Conservation (phyloP, 2,113 vertebrate species). For the Motacilla alba region DNA sequence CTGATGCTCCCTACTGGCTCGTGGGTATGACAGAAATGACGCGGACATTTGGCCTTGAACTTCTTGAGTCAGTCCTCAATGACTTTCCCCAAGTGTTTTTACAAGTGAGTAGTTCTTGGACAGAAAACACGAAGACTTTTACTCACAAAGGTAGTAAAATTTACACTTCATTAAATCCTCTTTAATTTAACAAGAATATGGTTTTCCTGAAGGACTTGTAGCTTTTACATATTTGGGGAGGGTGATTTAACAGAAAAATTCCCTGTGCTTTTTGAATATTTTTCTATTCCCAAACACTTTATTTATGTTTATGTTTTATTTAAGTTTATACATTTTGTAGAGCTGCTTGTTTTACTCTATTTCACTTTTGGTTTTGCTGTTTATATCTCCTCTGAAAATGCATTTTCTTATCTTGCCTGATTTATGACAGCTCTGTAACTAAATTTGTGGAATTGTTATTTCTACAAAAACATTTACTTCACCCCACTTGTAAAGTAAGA, state of each 20-base stretch:
- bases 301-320: background rate
- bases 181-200: background rate
- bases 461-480: background rate
- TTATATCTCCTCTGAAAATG: background rate
- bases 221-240: background rate
- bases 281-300: background rate
- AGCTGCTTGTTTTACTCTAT: background rate
- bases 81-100: slow-evolving; percentile 97
- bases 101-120: slow-evolving; percentile 73
- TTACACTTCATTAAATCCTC: background rate
- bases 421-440: background rate
- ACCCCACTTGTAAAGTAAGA: background rate
- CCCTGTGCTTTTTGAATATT: background rate
- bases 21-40: slow-evolving; percentile 99
- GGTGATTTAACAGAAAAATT: background rate
- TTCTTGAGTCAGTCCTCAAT: slow-evolving; percentile 96
- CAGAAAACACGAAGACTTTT: background rate
- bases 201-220: background rate
- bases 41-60: slow-evolving; percentile 92
- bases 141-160: background rate
- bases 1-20: slow-evolving; percentile 97
- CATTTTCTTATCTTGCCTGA: background rate
- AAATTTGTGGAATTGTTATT: background rate
- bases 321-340: background rate
- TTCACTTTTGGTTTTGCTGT: background rate